Evolutionary conservation across 2,888 invertebrate genomes (phyloP), one percentile per base, ranked within the genome.

Genomic region (Drosophila limbata): DNA sequence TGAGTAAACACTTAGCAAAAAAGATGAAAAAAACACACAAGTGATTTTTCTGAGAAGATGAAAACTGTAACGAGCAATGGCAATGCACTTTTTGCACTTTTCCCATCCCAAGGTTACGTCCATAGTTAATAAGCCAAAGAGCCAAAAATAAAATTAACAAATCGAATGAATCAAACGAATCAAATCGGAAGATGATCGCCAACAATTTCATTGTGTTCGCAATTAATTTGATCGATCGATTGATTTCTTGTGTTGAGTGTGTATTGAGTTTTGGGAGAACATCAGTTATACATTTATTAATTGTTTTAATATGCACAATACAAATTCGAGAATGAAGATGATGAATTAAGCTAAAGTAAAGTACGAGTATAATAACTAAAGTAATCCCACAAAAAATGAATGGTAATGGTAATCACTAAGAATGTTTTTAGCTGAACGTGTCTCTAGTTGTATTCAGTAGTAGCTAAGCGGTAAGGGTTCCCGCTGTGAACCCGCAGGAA

Each of bases 21-120:
- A 62, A 33, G 44, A 47, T 19, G 50, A 40, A 56, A 67, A 71
- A 61, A 67, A 5, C 31, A 42, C 25, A 53, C 40, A 42, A 25
- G 8, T 35, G 45, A 37, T 25, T 57, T 57, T 57, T 47, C 45
- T n/a, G 13, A 21, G 25, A 59, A 42, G 55, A 40, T 44, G 37
- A 63, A 40, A 50, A 57, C 66, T 68, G 65, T 65, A 79, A 84
- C 73, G 75, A 76, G 60, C 71, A 80, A 73, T 83, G 77, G 85
- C 79, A 90, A 91, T 88, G 91, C 91, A 91, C 91, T 62, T 91
- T 80, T 91, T 91, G 92, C 92, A 92, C 92, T 91, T 86, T 83
- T 92, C 92, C 92, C 92, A 92, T 92, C 92, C 92, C 92, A 90
- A 91, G 84, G 92, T 92, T 92, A 92, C 92, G 92, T 92, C 92